phyloP scores from a whole-genome alignment of 2,113 vertebrate species.

The Oncorhynchus clarkii region DNA sequence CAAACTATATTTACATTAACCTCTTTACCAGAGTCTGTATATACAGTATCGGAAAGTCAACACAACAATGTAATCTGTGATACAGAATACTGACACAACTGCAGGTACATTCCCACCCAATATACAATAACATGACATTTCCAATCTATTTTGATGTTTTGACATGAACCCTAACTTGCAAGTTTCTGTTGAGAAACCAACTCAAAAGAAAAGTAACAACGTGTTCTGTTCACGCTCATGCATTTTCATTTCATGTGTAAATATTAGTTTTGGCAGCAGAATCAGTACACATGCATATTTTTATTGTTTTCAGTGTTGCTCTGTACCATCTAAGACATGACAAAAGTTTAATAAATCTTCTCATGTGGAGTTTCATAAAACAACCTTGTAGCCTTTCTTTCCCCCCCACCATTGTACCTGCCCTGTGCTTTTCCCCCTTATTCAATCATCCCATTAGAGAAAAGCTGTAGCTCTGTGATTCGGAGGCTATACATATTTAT shows the following conservation, averaged over 20 bases:
- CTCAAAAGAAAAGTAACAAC: neutral
- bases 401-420: neutral
- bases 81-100: no score
- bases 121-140: neutral
- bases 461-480: slow-evolving; percentile 19
- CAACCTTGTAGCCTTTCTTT: neutral
- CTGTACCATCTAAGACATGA: no score
- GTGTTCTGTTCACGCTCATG: neutral
- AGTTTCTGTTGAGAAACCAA: neutral
- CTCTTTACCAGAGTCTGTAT: no score
- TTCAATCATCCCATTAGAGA: slow-evolving; percentile 29
- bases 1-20: no score
- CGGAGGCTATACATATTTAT: slow-evolving; percentile 61
- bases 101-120: no score
- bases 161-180: neutral
- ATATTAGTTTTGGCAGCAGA: neutral
- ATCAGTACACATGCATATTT: neutral
- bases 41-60: no score
- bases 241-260: no score
- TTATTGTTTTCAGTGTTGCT: neutral
- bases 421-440: neutral
- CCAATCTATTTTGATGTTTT: neutral
- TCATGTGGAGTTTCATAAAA: no score
- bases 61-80: no score
- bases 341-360: no score